phyloP scores from a whole-genome alignment of 2,797 vertebrate genomes.

The Spheniscus humboldti region DNA sequence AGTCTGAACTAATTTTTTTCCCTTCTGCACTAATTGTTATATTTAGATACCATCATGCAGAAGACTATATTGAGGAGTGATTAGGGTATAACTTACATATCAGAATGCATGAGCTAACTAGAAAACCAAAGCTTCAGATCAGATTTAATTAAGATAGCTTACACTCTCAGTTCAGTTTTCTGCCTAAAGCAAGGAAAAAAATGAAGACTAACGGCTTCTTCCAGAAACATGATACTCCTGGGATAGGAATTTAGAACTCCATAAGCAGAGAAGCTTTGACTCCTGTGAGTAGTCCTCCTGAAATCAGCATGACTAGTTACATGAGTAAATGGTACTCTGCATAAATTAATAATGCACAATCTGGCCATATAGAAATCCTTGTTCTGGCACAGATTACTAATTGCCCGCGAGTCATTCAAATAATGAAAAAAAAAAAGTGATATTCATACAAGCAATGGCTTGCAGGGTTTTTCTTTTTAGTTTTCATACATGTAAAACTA shows the following conservation, averaged over 20 bases:
- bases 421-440: background rate
- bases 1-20: background rate
- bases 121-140: conserved; percentile 44
- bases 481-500: background rate
- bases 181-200: conserved; percentile 39
- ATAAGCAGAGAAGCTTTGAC: background rate
- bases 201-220: conserved; percentile 40
- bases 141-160: conserved; percentile 66
- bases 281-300: background rate
- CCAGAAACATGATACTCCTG: conserved; percentile 9
- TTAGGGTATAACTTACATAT: conserved; percentile 13
- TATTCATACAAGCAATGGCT: background rate
- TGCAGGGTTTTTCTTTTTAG: background rate
- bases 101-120: conserved; percentile 32
- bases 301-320: background rate
- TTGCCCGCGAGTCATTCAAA: background rate
- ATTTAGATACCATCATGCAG: conserved; percentile 22
- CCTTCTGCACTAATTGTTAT: conserved; percentile 41
- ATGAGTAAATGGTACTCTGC: background rate
- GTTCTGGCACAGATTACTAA: background rate
- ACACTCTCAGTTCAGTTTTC: conserved; percentile 40
- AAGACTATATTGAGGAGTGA: conserved; percentile 18
- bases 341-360: conserved; percentile 22
- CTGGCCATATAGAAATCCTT: background rate
- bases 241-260: conserved; percentile 25